Evolutionary conservation across 2,113 vertebrate genomes (phyloP), one percentile per base, ranked within the genome.

Genomic region (Micronycteris hirsuta): DNA sequence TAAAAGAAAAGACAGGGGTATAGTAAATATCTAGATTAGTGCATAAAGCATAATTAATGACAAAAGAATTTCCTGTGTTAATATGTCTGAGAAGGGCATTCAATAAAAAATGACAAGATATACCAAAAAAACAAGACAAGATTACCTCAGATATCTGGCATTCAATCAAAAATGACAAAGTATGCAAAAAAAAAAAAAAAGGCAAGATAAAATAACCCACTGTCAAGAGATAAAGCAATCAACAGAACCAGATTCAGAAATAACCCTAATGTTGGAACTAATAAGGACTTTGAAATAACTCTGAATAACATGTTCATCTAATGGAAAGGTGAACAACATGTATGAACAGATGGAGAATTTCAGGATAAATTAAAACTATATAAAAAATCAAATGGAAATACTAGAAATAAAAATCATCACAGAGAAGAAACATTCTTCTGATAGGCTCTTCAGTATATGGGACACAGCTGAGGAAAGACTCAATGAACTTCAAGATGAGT

Each of bases 361-460:
- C 33, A 92, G 52, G 15, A 84, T 43, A 88, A 92, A 43, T 84
- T 9, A 86, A 88, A 84, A 80, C 33, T 80, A 47, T 87, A 63
- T 41, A 83, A 88, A 87, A 76, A 91, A 54, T 77, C 16, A 95
- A 95, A 78, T 67, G 19, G 83, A 68, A 89, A 92, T 58, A 41
- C 41, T 77, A 36, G 56, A 86, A 81, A 73, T 86, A 78, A 89
- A 88, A 92, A 43, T 87, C 31, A 47, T 85, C 17, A 67, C 63
- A 56, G 31, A 63, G 33, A 76, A 61, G 38, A 54, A 92, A 33
- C 63, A 68, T 61, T 90, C 73, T 31, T 86, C 33, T 90, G 11
- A 80, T 77, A 22, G 20, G 24, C 24, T 89, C 20, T 54, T 70
- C 28, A 20, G 26, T 47, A 77, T 14, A 38, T 12, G 43, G 10